Evolutionary conservation across 2,888 invertebrate genomes (phyloP).

Genomic region (Stramonita haemastoma): DNA sequence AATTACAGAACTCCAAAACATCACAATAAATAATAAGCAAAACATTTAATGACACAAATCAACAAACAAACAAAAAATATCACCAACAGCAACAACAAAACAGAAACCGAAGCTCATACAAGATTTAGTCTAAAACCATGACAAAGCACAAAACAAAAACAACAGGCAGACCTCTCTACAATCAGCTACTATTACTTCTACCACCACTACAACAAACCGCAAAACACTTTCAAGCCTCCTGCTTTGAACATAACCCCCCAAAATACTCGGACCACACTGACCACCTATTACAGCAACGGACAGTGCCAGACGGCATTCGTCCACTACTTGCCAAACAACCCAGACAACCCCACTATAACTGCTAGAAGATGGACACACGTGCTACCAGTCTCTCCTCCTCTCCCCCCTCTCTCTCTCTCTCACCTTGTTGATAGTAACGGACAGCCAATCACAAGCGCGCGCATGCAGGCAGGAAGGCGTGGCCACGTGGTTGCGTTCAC

Average conservation of each 20-base stretch:
- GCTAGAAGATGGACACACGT: constrained; percentile 33
- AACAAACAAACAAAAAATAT: background rate
- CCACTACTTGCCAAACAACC: background rate
- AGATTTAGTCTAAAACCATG: too few species aligned
- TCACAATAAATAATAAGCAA: background rate
- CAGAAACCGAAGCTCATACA: too few species aligned
- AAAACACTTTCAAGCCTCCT: too few species aligned
- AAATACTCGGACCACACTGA: background rate
- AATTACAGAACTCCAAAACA: background rate
- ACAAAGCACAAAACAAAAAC: too few species aligned
- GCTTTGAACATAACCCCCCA: too few species aligned
- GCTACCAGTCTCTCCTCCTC: constrained; percentile 24
- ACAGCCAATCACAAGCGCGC: constrained; percentile 20
- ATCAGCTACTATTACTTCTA: too few species aligned
- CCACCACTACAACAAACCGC: too few species aligned
- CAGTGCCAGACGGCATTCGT: constrained; percentile 19
- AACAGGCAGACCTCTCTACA: too few species aligned
- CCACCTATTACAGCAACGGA: background rate
- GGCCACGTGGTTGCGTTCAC: background rate
- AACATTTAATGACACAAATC: background rate
- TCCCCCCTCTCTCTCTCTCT: background rate
- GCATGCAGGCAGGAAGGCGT: background rate
- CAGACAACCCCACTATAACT: background rate
- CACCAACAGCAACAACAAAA: background rate
- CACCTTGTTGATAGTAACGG: constrained; percentile 21